Evolutionary conservation across 64 coral and sea anemone genomes (phyloP).

Genomic region (Stichodactyla mertensii): DNA sequence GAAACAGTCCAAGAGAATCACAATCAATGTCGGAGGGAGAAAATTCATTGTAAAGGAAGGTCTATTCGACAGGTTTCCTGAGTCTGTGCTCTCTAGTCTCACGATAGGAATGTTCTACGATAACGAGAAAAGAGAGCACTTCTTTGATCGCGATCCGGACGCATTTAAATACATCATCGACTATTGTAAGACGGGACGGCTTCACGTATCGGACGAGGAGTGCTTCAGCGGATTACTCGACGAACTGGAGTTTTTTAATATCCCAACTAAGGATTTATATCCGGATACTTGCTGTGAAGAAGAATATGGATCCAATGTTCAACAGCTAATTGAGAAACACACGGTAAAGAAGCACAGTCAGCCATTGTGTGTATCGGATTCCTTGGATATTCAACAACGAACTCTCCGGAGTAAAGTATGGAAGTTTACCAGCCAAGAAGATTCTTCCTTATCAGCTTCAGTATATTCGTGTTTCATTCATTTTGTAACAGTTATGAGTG

Average conservation of each 20-base stretch:
- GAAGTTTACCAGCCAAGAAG: slow-evolving; percentile 36
- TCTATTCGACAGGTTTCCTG: slow-evolving; percentile 24
- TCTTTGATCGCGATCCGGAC: slow-evolving; percentile 69
- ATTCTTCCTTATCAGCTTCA: slow-evolving; percentile 27
- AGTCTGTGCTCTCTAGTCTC: slow-evolving; percentile 31
- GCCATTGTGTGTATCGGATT: neutral
- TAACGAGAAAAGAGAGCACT: slow-evolving; percentile 52
- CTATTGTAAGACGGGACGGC: slow-evolving; percentile 56
- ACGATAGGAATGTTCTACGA: slow-evolving; percentile 43
- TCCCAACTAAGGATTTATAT: slow-evolving; percentile 36
- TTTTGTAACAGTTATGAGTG: slow-evolving; percentile 52
- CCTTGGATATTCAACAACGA: neutral
- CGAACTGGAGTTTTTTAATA: slow-evolving; percentile 55
- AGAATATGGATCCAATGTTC: neutral
- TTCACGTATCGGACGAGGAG: slow-evolving; percentile 57
- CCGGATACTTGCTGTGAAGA: slow-evolving; percentile 55
- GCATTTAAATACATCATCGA: slow-evolving; percentile 55
- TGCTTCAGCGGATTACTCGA: slow-evolving; percentile 46
- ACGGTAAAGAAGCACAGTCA: neutral
- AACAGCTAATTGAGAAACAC: slow-evolving; percentile 12
- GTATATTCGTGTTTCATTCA: slow-evolving; percentile 42
- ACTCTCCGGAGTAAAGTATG: slow-evolving; percentile 44
- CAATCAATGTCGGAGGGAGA: slow-evolving; percentile 19
- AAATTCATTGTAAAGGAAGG: neutral
- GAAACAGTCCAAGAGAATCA: neutral